phyloP scores from a whole-genome alignment of 2,113 vertebrate genomes.

The Mesocricetus auratus region DNA sequence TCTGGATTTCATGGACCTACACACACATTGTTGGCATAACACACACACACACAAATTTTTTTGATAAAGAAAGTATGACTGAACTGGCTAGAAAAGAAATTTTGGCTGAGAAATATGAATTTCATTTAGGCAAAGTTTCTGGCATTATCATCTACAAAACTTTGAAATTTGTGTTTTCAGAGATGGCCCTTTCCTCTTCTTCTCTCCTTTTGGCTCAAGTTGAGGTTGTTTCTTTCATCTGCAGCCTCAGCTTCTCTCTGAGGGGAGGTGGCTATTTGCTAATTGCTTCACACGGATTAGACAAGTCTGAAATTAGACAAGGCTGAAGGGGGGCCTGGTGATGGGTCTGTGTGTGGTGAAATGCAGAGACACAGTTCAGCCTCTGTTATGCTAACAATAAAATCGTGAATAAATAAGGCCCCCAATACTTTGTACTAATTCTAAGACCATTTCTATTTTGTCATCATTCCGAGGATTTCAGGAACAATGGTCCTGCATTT shows the following conservation, averaged over 20 bases:
- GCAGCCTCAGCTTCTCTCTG: not conserved
- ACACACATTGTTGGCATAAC: not conserved
- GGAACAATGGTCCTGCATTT: conserved; percentile 28
- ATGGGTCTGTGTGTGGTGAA: not conserved
- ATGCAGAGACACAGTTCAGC: not conserved
- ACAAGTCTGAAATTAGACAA: not conserved
- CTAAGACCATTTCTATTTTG: conserved; percentile 34
- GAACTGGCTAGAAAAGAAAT: not conserved
- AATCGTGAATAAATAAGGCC: not conserved
- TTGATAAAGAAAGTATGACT: not conserved
- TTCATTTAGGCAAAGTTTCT: conserved; percentile 12
- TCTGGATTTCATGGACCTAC: not conserved
- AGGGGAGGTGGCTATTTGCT: not conserved
- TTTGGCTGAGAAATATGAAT: conserved; percentile 5
- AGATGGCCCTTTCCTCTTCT: not conserved
- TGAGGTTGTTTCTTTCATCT: conserved; percentile 6
- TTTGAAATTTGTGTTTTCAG: not conserved
- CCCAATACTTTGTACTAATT: not conserved
- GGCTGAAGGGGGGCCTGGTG: not conserved
- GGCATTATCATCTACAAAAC: not conserved
- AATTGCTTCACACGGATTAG: not conserved
- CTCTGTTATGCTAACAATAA: not conserved
- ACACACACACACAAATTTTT: not conserved
- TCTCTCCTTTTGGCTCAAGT: conserved; percentile 33
- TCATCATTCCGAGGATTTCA: not conserved